Evolutionary conservation across 2,797 vertebrate genomes (phyloP).

Genomic region (Champsocephalus gunnari): DNA sequence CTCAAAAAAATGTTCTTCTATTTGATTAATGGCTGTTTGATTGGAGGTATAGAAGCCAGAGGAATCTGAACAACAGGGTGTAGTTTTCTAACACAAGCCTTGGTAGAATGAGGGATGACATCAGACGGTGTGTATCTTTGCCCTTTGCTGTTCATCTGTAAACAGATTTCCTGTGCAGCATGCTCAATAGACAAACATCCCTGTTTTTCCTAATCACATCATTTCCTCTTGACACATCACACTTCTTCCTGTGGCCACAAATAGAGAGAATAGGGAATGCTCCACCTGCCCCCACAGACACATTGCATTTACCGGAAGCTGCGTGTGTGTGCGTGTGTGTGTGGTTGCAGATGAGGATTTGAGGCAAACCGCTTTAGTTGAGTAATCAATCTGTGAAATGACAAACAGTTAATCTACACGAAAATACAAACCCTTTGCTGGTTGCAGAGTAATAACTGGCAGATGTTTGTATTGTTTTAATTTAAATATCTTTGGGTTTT

Average conservation of each 20-base stretch:
- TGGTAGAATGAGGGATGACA: neutral
- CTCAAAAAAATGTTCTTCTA: slow-evolving; percentile 17
- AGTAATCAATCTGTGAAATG: neutral
- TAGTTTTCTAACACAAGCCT: slow-evolving; percentile 6
- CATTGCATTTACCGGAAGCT: neutral
- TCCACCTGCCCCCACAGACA: slow-evolving; percentile 19
- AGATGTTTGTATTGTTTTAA: neutral
- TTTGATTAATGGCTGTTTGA: slow-evolving; percentile 12
- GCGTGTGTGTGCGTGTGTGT: too few species aligned
- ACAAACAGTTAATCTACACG: neutral
- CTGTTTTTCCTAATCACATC: slow-evolving; percentile 65
- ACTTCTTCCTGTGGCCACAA: slow-evolving; percentile 73
- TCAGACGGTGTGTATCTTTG: neutral
- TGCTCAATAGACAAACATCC: slow-evolving; percentile 73
- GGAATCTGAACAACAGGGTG: slow-evolving; percentile 4
- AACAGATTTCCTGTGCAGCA: slow-evolving; percentile 75
- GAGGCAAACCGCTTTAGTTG: neutral
- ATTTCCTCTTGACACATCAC: slow-evolving; percentile 78
- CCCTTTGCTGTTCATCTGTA: slow-evolving; percentile 14
- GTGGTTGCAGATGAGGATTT: neutral
- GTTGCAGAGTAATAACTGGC: neutral
- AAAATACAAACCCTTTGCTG: neutral
- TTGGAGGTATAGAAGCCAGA: neutral
- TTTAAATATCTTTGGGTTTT: neutral
- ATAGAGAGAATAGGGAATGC: slow-evolving; percentile 51